Percentiles rank a stretch among this genome's conserved stretches.
These are phyloP conservation scores for Mormyrops attenuatus DNA, from an alignment of 2,797 vertebrate species.

Conservation along the genomic window DNA sequence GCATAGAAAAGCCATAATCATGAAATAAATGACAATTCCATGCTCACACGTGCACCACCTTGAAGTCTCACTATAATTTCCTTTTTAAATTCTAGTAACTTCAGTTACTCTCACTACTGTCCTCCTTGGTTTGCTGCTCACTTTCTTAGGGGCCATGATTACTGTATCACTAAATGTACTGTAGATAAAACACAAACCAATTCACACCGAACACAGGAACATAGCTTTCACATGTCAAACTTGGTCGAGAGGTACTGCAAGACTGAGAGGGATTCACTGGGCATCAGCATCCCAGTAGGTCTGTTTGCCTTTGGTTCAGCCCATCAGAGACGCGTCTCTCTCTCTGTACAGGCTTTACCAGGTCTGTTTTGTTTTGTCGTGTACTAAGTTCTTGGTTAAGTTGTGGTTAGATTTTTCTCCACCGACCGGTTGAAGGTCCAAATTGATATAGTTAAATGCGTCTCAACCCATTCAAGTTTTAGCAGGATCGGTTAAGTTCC, in stretches of 20 bases:
- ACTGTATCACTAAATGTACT: background rate
- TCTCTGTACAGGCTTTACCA: background rate
- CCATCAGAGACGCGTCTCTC: background rate
- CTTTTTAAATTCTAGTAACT: background rate
- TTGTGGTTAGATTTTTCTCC: background rate
- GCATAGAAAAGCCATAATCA: background rate
- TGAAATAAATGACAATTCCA: background rate
- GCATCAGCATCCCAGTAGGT: background rate
- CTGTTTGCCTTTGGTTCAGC: background rate
- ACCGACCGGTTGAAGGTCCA: too few relatives aligned
- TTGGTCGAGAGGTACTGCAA: background rate
- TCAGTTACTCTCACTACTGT: background rate
- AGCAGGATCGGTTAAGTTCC: too few relatives aligned
- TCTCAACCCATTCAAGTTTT: too few relatives aligned
- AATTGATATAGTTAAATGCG: too few relatives aligned
- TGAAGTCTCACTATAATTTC: background rate
- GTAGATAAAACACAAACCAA: background rate
- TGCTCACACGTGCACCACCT: background rate
- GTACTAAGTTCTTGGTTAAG: background rate
- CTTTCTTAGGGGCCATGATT: background rate
- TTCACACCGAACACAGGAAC: background rate
- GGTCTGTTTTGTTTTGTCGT: background rate
- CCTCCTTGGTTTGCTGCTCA: background rate
- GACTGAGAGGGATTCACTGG: background rate
- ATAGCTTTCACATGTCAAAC: background rate